Percentiles rank a stretch among this genome's conserved stretches.
These are phyloP conservation scores for Oscheius onirici DNA, from an alignment of 2,888 invertebrate genomes.

Conservation along the genomic window DNA sequence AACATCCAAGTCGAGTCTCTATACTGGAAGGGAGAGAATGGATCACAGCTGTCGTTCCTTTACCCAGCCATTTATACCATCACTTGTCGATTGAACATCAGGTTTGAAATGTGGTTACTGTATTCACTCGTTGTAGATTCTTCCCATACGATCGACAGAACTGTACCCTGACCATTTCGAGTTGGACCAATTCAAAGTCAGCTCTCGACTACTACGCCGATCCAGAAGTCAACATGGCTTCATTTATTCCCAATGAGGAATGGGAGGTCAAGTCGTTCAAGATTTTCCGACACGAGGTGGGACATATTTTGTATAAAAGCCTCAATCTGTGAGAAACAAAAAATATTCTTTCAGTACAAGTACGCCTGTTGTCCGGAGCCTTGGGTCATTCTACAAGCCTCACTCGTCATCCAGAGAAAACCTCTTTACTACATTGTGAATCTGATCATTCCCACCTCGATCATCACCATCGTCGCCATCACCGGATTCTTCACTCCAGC, in stretches of 20 bases:
- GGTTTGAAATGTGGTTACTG: conserved; percentile 28
- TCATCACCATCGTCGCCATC: conserved; percentile 73
- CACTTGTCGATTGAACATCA: conserved; percentile 63
- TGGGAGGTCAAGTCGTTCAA: conserved; percentile 69
- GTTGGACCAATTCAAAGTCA: conserved; percentile 69
- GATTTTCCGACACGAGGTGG: conserved; percentile 67
- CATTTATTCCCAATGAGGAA: conserved; percentile 69
- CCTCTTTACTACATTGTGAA: conserved; percentile 71
- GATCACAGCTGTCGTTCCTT: conserved; percentile 64
- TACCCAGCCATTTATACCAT: conserved; percentile 70
- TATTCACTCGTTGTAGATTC: conserved; percentile 49
- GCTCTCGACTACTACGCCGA: conserved; percentile 70
- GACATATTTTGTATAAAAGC: neutral
- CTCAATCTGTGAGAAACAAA: neutral
- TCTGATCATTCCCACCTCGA: conserved; percentile 73
- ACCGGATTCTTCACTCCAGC: conserved; percentile 74
- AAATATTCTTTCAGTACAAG: conserved; percentile 60
- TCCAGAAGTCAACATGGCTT: conserved; percentile 59
- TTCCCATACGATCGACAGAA: conserved; percentile 70
- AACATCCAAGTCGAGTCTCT: conserved; percentile 56
- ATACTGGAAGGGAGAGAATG: conserved; percentile 60
- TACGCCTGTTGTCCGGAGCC: conserved; percentile 68
- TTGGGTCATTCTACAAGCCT: conserved; percentile 59
- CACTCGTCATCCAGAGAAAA: conserved; percentile 63
- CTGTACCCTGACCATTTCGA: conserved; percentile 68